Evolutionary conservation across 2,888 invertebrate genomes (phyloP).

Genomic region (Torymus texanus): DNA sequence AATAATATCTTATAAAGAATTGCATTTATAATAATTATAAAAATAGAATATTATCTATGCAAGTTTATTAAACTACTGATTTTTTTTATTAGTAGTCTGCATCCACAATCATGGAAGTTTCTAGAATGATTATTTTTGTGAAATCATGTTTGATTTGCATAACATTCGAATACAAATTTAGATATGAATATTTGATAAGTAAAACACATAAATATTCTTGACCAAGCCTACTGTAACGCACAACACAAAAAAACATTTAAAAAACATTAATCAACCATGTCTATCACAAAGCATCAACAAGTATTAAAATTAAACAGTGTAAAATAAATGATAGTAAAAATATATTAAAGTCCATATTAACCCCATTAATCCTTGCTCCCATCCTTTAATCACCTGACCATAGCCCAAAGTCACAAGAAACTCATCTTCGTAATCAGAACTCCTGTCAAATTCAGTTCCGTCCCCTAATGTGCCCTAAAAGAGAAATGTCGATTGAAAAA

Average conservation of each 20-base stretch:
- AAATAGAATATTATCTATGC: not conserved
- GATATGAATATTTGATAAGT: constrained; percentile 22
- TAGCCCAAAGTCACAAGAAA: constrained; percentile 88
- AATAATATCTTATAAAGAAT: not conserved
- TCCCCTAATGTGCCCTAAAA: constrained; percentile 87
- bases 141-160: not conserved
- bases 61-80: constrained; percentile 34
- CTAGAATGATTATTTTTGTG: constrained; percentile 2
- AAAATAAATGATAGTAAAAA: not conserved
- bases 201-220: not conserved
- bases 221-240: not conserved
- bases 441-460: constrained; percentile 91
- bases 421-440: constrained; percentile 83
- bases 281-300: no score
- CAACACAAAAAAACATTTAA: not conserved
- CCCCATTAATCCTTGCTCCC: constrained; percentile 92
- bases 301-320: no score
- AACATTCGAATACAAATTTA: constrained; percentile 10
- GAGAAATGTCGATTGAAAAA: constrained; percentile 21
- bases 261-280: constrained; percentile 30
- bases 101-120: constrained; percentile 13
- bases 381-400: constrained; percentile 92
- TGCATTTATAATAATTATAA: not conserved
- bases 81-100: not conserved
- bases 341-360: constrained; percentile 61